Conservation (phyloP, 2,888 invertebrate species). For the Antitype chi region DNA sequence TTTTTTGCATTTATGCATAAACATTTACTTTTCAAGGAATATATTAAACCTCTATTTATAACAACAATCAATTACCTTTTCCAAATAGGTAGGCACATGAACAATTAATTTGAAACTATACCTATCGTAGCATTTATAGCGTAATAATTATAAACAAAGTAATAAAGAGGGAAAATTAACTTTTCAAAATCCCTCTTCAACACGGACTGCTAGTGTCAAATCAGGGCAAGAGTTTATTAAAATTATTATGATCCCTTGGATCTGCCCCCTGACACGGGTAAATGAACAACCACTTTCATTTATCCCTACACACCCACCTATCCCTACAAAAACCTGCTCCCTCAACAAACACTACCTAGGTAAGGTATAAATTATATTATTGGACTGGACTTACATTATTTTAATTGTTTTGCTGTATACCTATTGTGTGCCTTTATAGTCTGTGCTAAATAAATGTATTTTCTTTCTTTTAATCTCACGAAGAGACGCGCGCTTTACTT, state of each 20-base stretch:
- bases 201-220: background rate
- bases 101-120: background rate
- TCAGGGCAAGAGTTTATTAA: background rate
- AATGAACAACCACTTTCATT: conserved; percentile 20
- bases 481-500: too few relatives aligned
- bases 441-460: too few relatives aligned
- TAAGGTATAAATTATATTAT: too few relatives aligned
- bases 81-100: background rate
- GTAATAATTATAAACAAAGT: background rate
- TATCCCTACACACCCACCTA: background rate
- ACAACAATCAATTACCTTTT: background rate
- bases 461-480: too few relatives aligned
- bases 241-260: conserved; percentile 1
- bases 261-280: background rate
- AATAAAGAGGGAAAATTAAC: too few relatives aligned
- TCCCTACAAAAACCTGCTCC: background rate
- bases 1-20: background rate
- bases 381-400: too few relatives aligned
- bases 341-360: background rate
- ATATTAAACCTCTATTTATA: conserved; percentile 23
- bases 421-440: too few relatives aligned
- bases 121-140: background rate
- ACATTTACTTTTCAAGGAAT: background rate
- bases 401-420: too few relatives aligned
- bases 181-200: background rate